Percentiles rank a stretch among this genome's conserved stretches.
These are phyloP conservation scores for Lepisosteus osseus DNA, from an alignment of 2,113 vertebrate genomes.

Conservation along the genomic window DNA sequence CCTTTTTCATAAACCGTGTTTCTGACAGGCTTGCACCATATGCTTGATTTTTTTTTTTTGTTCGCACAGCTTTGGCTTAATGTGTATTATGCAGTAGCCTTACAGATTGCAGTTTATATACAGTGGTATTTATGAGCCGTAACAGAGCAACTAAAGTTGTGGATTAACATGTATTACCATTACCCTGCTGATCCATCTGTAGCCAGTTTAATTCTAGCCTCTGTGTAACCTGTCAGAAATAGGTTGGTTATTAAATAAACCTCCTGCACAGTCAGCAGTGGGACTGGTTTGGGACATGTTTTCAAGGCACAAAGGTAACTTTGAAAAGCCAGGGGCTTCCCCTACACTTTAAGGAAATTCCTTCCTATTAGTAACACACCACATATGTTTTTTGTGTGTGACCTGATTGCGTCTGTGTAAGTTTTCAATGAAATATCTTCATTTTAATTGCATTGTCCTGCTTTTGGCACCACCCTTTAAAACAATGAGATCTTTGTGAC, in stretches of 20 bases:
- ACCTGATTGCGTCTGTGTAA: neutral
- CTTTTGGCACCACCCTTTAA: no score
- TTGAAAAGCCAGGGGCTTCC: no score
- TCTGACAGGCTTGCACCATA: constrained; percentile 68
- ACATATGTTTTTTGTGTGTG: neutral
- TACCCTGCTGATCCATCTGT: constrained; percentile 67
- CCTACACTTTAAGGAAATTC: no score
- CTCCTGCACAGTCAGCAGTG: constrained; percentile 14
- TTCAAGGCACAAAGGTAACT: neutral
- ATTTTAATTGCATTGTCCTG: no score
- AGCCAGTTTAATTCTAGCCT: constrained; percentile 41
- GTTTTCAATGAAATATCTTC: no score
- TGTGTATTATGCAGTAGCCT: constrained; percentile 58
- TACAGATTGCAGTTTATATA: constrained; percentile 64
- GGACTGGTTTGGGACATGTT: neutral
- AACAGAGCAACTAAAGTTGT: constrained; percentile 62
- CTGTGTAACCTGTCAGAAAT: constrained; percentile 48
- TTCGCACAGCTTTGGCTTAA: constrained; percentile 47
- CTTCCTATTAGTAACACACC: no score
- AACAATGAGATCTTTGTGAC: no score
- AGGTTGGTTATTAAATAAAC: constrained; percentile 41
- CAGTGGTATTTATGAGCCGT: constrained; percentile 61
- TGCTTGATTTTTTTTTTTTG: constrained; percentile 58
- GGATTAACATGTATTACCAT: constrained; percentile 67
- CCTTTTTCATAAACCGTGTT: constrained; percentile 79